Percentiles rank a stretch among this genome's conserved stretches.
Conservation (phyloP, 2,113 vertebrate species). For the Ctenodactylus gundi region DNA sequence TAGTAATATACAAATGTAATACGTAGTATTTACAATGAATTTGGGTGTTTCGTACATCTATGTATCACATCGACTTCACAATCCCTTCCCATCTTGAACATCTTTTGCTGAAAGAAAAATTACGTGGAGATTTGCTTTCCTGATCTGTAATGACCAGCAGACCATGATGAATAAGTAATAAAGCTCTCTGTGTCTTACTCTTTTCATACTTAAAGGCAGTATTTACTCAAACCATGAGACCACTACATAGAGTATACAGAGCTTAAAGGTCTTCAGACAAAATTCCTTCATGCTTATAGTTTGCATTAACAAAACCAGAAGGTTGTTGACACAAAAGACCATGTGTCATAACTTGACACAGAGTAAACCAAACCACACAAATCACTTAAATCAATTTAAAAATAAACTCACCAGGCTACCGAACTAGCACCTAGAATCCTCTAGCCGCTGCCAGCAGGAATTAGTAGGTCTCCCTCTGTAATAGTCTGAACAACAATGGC, state of each 20-base stretch:
- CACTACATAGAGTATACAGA: neutral
- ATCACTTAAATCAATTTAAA: neutral
- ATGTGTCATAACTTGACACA: neutral
- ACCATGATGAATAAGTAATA: slow-evolving; percentile 31
- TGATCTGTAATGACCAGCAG: neutral
- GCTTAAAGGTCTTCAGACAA: slow-evolving; percentile 30
- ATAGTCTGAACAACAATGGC: neutral
- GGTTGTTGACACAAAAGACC: neutral
- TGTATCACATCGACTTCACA: too few relatives aligned
- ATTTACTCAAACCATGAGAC: neutral
- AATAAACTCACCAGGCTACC: neutral
- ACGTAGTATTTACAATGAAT: too few relatives aligned
- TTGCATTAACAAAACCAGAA: slow-evolving; percentile 40
- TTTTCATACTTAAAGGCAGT: slow-evolving; percentile 2
- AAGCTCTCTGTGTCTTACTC: neutral
- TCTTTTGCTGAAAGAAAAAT: slow-evolving; percentile 1
- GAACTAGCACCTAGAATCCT: neutral
- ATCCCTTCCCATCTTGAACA: too few relatives aligned
- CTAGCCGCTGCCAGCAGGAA: neutral
- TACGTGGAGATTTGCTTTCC: neutral
- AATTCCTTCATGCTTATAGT: slow-evolving; percentile 21
- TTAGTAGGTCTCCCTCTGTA: neutral
- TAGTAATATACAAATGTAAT: too few relatives aligned
- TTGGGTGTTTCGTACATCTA: too few relatives aligned
- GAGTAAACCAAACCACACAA: neutral